These are phyloP conservation scores for Calyptomena viridis DNA, from an alignment of 2,113 vertebrate genomes.

Conservation along the genomic window DNA sequence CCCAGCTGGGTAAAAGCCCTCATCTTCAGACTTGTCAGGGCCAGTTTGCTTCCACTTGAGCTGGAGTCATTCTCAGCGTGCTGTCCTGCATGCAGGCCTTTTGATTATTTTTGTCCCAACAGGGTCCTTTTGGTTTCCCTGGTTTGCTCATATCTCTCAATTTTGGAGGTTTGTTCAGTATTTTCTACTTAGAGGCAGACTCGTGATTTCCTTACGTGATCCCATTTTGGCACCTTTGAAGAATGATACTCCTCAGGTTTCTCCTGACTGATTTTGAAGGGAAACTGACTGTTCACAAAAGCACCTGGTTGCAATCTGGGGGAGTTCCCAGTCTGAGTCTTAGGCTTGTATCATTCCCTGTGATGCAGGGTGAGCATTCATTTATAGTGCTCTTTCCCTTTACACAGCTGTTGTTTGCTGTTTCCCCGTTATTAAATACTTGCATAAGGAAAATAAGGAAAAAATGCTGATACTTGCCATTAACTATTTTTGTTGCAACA, in stretches of 20 bases:
- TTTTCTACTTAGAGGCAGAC: background rate
- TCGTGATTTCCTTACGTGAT: accelerated
- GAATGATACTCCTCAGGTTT: background rate
- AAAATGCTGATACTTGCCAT: slow-evolving; percentile 70
- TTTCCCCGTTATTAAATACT: slow-evolving; percentile 69
- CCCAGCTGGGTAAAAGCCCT: background rate
- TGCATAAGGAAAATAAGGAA: slow-evolving; percentile 65
- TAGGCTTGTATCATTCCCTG: background rate
- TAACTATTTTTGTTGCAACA: slow-evolving; percentile 71
- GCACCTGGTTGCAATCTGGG: slow-evolving; percentile 20
- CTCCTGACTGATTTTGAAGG: background rate
- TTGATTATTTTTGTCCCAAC: background rate
- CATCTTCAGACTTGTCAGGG: background rate
- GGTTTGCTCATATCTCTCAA: background rate
- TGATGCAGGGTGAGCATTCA: slow-evolving; percentile 54
- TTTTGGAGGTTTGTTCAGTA: background rate
- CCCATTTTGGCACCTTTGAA: background rate
- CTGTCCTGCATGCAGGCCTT: background rate
- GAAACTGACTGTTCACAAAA: background rate
- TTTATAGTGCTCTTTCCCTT: slow-evolving; percentile 62
- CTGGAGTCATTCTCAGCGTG: background rate
- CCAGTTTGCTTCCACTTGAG: background rate
- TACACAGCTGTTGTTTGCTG: slow-evolving; percentile 70
- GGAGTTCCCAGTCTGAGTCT: slow-evolving; percentile 36
- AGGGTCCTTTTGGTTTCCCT: background rate